Base-by-base conservation (phyloP, 2,888 invertebrate species). In the Catocala fraxini region DNA sequence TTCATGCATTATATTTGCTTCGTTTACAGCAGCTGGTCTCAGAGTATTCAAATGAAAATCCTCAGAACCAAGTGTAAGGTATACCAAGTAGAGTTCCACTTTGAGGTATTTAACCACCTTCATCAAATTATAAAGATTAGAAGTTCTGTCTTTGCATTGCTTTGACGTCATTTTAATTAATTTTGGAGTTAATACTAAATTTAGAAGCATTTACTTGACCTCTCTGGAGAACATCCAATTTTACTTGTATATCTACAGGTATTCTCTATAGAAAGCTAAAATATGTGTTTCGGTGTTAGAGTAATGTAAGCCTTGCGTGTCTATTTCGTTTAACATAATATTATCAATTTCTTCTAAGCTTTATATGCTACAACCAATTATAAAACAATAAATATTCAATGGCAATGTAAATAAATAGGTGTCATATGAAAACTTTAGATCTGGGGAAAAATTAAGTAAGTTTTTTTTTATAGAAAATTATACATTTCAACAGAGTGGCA, bases 71-170 rank as follows among this genome's bases (percentile, higher is more conserved):
- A 59, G 55, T 33, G 43, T 66, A 48, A 53, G 56, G 12, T 25
- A 15, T 25, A 4, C 34, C 42, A 71, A 73, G 65, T 75, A 72
- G 58, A 59, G 45, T 46, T 34, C 45, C 33, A 56, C 55, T 71
- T 61, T 25, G 0, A 48, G 39, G 10, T 13, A 51, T 62, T 70
- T 51, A 66, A 63, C 12, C 9, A 67, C 59, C 53, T 67, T 56
- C 59, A 64, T 64, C 25, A 15, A 42, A 59, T 62, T 60, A 56
- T 57, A 54, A 60, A 58, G 51, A 55, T 56, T 61, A 71, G 45
- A 42, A 11, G 68, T 75, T 75, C 62, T 62, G 59, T 67, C 51
- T 67, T 56, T 63, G 63, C 60, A 49, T 60, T 7, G 51, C 71
- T 75, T 75, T 68, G 59, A 51, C 43, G 34, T 53, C 6, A 49